These are phyloP conservation scores for Anseranas semipalmata DNA, from an alignment of 2,113 vertebrate genomes.

Conservation along the genomic window DNA sequence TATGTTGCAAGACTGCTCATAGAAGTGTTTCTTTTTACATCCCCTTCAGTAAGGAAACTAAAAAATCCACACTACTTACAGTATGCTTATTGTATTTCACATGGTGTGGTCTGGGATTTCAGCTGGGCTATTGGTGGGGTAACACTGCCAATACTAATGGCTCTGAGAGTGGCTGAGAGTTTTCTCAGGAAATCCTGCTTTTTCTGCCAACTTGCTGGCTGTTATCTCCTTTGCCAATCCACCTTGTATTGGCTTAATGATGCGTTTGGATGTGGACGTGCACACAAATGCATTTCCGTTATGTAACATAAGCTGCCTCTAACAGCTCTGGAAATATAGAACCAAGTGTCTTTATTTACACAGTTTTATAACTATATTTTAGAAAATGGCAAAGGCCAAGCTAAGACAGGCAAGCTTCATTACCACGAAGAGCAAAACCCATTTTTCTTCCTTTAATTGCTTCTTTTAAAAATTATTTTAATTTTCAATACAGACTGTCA, in stretches of 20 bases:
- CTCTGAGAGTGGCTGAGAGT: background rate
- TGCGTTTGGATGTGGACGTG: background rate
- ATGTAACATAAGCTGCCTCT: rapidly evolving
- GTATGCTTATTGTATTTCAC: background rate
- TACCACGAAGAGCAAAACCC: background rate
- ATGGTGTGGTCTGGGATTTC: background rate
- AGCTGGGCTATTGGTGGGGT: background rate
- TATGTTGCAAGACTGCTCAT: background rate
- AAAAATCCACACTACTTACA: background rate
- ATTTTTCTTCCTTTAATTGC: background rate
- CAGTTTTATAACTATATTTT: background rate
- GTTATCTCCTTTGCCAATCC: background rate
- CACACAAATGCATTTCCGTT: background rate
- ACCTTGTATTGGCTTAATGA: background rate
- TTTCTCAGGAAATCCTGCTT: background rate
- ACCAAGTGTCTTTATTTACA: background rate
- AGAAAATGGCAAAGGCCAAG: background rate
- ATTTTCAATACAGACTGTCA: background rate
- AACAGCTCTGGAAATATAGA: background rate
- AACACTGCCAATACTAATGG: background rate
- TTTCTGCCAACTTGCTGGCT: background rate
- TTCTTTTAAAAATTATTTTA: background rate
- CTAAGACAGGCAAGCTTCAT: background rate
- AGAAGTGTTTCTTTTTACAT: background rate
- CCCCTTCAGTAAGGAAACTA: background rate